Evolutionary conservation across 2,888 invertebrate species (phyloP).

Genomic region (Caenorhabditis becei): DNA sequence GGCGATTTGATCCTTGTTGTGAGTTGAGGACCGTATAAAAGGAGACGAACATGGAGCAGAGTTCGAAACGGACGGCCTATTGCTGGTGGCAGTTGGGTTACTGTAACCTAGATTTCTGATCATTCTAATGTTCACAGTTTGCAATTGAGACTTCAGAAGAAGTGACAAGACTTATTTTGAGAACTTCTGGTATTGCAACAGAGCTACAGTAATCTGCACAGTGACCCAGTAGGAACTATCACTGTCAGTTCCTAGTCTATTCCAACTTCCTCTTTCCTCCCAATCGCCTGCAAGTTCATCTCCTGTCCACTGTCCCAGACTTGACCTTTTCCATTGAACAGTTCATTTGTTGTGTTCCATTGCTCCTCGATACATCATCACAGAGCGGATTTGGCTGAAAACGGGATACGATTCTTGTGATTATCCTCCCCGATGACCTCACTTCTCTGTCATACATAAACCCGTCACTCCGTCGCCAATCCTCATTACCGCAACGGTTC

Average conservation of each 20-base stretch:
- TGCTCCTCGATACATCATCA: conserved; percentile 9
- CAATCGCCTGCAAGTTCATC: conserved; percentile 1
- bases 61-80: too few relatives aligned
- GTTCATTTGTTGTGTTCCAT: conserved; percentile 2
- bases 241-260: too few relatives aligned
- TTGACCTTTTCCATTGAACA: neutral
- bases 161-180: too few relatives aligned
- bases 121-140: too few relatives aligned
- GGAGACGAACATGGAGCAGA: neutral
- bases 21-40: neutral
- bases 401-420: neutral
- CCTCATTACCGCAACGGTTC: conserved; percentile 13
- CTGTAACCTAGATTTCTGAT: too few relatives aligned
- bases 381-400: conserved; percentile 3
- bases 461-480: neutral
- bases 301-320: neutral
- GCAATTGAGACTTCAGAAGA: too few relatives aligned
- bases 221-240: too few relatives aligned
- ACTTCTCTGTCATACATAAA: conserved; percentile 1
- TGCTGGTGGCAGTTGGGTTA: too few relatives aligned
- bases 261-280: neutral
- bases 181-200: too few relatives aligned
- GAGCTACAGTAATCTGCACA: too few relatives aligned
- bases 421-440: conserved; percentile 14
- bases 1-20: conserved; percentile 25